Conservation (phyloP, 1,140 invertebrate species). For the Bactericera cockerelli region DNA sequence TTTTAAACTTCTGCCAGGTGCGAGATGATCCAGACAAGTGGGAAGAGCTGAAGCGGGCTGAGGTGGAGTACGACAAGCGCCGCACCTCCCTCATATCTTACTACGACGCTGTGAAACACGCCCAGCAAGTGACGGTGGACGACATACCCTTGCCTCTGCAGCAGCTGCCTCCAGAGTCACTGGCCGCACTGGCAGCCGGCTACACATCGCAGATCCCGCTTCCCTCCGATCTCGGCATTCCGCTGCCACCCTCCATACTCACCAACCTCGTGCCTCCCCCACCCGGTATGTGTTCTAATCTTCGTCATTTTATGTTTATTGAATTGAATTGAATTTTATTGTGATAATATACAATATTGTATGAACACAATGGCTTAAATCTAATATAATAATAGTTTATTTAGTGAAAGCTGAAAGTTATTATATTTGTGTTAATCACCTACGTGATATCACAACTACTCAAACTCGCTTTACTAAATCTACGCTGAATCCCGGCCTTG, state of each 20-base stretch:
- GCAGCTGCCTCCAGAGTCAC: conserved; percentile 25
- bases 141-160: conserved; percentile 81
- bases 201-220: conserved; percentile 59
- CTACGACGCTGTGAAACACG: conserved; percentile 87
- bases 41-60: conserved; percentile 74
- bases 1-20: conserved; percentile 51
- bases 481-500: too few relatives aligned
- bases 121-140: conserved; percentile 79
- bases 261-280: conserved; percentile 28
- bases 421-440: too few relatives aligned
- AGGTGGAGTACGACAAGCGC: conserved; percentile 85
- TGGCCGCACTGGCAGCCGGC: conserved; percentile 32
- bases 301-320: too few relatives aligned
- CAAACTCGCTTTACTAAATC: too few relatives aligned
- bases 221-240: conserved; percentile 39
- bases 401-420: too few relatives aligned
- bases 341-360: too few relatives aligned
- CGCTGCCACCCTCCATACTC: conserved; percentile 30
- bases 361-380: too few relatives aligned
- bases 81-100: conserved; percentile 71
- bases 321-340: too few relatives aligned
- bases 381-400: too few relatives aligned
- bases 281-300: neutral
- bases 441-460: too few relatives aligned
- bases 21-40: conserved; percentile 94